Conservation (phyloP, 2,888 invertebrate species). For the Epinotia nisella region DNA sequence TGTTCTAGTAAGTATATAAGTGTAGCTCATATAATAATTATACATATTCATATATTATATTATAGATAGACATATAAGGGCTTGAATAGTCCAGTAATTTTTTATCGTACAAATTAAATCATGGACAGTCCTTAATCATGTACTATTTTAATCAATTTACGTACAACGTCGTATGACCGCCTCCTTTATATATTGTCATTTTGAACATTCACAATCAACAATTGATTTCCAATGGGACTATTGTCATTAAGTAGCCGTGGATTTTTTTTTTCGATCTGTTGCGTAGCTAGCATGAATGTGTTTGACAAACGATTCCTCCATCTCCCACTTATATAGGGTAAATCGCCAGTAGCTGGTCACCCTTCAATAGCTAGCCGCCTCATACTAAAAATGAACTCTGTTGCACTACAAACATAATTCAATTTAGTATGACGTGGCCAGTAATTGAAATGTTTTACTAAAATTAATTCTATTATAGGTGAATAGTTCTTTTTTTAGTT, state of each 20-base stretch:
- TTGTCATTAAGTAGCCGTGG: background rate
- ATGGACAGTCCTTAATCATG: background rate
- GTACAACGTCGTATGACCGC: background rate
- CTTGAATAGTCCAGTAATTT: background rate
- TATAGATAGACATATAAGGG: background rate
- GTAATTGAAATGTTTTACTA: no score
- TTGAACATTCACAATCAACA: background rate
- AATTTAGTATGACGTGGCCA: no score
- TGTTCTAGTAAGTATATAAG: conserved; percentile 7
- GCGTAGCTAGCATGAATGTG: no score
- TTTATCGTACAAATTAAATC: background rate
- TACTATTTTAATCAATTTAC: background rate
- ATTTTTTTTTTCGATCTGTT: background rate
- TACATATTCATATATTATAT: background rate
- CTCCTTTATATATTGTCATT: background rate
- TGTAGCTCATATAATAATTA: conserved; percentile 9
- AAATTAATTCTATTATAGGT: no score
- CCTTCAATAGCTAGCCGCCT: no score
- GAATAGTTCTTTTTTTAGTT: no score
- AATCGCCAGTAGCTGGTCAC: no score
- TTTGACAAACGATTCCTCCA: no score
- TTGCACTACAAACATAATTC: no score
- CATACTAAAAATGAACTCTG: no score
- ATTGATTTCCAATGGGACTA: background rate
- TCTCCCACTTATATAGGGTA: no score